Evolutionary conservation across 2,888 invertebrate genomes (phyloP).

Genomic region (Patella ulyssiponensis): DNA sequence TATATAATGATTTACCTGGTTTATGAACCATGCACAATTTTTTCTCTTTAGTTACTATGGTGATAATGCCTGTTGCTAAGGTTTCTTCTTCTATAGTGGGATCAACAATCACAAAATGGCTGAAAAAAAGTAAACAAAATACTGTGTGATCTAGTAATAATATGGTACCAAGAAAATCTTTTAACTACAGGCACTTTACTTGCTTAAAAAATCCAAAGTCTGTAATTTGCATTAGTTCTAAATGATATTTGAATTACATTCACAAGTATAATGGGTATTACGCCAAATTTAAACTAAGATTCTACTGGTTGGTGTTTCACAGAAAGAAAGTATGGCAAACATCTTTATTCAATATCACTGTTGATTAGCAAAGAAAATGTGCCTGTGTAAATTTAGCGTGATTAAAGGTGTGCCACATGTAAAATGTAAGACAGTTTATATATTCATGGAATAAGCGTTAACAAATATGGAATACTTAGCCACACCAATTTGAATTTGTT

Average conservation of each 20-base stretch:
- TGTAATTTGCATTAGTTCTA: no score
- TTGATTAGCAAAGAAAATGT: not conserved
- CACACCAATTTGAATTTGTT: no score
- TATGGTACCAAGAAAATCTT: not conserved
- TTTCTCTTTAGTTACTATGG: conserved; percentile 79
- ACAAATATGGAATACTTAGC: no score
- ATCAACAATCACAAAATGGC: conserved; percentile 81
- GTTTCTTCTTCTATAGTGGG: conserved; percentile 88
- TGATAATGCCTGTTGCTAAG: conserved; percentile 79
- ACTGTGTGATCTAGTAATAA: not conserved
- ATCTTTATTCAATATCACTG: not conserved
- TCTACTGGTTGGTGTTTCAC: no score
- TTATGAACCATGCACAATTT: conserved; percentile 75
- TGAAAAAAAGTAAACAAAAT: conserved; percentile 70
- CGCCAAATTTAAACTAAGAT: not conserved
- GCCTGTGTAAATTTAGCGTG: not conserved
- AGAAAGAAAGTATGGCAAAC: not conserved
- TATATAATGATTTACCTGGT: conserved; percentile 75
- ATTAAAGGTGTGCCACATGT: no score
- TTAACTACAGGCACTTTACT: not conserved
- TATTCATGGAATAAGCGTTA: no score
- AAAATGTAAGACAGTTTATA: no score
- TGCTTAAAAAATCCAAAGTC: not conserved
- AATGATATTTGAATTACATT: not conserved
- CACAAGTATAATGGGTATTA: not conserved